phyloP scores from a whole-genome alignment of 2,797 vertebrate genomes.

The Melanotaenia boesemani region DNA sequence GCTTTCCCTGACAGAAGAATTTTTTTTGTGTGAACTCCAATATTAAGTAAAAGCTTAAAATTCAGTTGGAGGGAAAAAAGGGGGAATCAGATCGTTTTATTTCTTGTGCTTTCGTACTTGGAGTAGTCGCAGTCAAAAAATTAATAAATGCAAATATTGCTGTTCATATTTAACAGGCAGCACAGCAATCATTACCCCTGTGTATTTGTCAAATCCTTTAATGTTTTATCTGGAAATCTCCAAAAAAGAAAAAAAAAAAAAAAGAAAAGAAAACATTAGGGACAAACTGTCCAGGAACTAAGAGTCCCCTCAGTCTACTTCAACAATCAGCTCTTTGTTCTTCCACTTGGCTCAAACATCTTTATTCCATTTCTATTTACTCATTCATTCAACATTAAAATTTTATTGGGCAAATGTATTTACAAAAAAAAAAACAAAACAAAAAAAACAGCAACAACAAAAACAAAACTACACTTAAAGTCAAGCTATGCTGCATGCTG shows the following conservation, averaged over 20 bases:
- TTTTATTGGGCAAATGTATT: too few relatives aligned
- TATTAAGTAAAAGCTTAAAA: too few relatives aligned
- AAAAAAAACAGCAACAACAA: not conserved
- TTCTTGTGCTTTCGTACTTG: not conserved
- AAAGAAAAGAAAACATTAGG: slow-evolving; percentile 42
- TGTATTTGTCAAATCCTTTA: not conserved
- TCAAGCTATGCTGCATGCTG: too few relatives aligned
- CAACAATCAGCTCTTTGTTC: slow-evolving; percentile 67
- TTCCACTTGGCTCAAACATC: slow-evolving; percentile 69
- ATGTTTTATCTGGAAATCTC: slow-evolving; percentile 39
- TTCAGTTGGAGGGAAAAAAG: too few relatives aligned
- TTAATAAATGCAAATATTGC: not conserved
- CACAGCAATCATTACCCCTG: slow-evolving; percentile 6
- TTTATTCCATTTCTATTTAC: slow-evolving; percentile 70
- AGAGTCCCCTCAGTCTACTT: slow-evolving; percentile 38
- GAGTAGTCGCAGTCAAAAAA: not conserved
- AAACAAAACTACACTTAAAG: too few relatives aligned
- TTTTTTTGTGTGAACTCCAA: too few relatives aligned
- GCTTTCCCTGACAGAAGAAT: too few relatives aligned
- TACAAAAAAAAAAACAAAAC: not conserved
- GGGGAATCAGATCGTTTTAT: not conserved
- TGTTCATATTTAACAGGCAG: not conserved
- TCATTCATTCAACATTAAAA: slow-evolving; percentile 50
- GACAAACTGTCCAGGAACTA: slow-evolving; percentile 48
- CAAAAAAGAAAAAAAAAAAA: not conserved